Base-by-base conservation (phyloP, 2,113 vertebrate genomes). In the Edolisoma coerulescens region DNA sequence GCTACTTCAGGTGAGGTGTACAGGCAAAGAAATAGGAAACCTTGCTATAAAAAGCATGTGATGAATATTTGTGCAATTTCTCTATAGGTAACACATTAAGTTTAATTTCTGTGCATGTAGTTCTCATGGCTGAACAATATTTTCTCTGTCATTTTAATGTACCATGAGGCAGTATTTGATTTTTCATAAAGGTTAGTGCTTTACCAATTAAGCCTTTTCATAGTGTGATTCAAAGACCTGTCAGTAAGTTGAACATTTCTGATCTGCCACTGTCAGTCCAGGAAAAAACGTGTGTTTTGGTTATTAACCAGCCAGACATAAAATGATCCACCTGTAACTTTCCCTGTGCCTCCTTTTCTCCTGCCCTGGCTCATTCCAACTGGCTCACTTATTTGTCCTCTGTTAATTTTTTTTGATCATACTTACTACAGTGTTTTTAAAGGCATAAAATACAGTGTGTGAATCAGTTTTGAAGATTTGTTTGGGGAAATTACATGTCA, bases 291-390 rank as follows among this genome's bases (percentile, higher is more conserved):
- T 4, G 4, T 60, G 21, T 35, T 87, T 56, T 69, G 18, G 44
- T 81, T 88, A 41, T 88, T 75, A 75, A 78, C 21, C 33, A 57
- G 19, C 6, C 32, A 74, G 60, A 42, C 28, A 7, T 56, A 32
- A 87, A 87, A n/a, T 65, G 24, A 57, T 65, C 33, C 37, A 50
- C 6, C 6, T 41, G 1, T 20, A 71, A 24, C 23, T 41, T 82
- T 49, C 20, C 24, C 59, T 39, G 14, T 54, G 24, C 30, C 7
- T 63, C 28, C 30, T 67, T 87, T 49, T 63, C 45, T 82, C 23
- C 35, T 92, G 52, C 17, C 35, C 22, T 52, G n/a, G 20, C 65
- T 33, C 5, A 2, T 78, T 60, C 12, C 0, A 0, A 12, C 22
- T 61, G 70, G 13, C 39, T 74, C 18, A 8, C 11, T 52, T 77